A percentile compares a stretch with the other conserved stretches of the same genome.
phyloP scores from a whole-genome alignment of 1,140 invertebrate genomes.

The Musca vetustissima region DNA sequence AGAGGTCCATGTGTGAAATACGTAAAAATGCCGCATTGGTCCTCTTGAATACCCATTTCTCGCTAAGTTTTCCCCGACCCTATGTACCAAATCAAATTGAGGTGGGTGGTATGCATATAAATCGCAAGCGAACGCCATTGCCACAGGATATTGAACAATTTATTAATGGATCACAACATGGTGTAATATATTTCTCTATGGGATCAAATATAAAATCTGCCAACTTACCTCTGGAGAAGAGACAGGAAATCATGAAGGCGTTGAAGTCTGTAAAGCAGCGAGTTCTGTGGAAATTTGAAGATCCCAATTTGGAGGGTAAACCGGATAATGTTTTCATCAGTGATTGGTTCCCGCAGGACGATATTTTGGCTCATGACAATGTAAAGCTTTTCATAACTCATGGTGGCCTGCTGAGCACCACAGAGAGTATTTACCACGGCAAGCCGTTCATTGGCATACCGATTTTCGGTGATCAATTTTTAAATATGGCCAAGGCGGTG shows the following conservation, averaged over 20 bases:
- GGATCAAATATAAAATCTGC: constrained; percentile 62
- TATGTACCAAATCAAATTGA: constrained; percentile 55
- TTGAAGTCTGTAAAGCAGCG: constrained; percentile 62
- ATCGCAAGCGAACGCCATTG: constrained; percentile 53
- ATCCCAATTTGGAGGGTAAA: constrained; percentile 56
- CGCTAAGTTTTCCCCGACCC: constrained; percentile 57
- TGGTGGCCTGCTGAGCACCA: constrained; percentile 69
- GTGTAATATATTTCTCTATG: constrained; percentile 63
- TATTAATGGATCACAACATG: constrained; percentile 60
- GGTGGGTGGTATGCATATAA: constrained; percentile 60
- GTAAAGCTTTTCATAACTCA: constrained; percentile 70
- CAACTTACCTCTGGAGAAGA: constrained; percentile 58
- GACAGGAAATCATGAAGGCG: constrained; percentile 57
- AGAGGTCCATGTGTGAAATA: constrained; percentile 33
- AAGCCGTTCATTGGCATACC: constrained; percentile 73
- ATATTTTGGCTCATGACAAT: constrained; percentile 70
- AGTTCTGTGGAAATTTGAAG: constrained; percentile 71
- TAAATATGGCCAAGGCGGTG: constrained; percentile 59
- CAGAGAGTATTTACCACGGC: constrained; percentile 71
- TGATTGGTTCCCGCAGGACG: constrained; percentile 71
- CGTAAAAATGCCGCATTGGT: constrained; percentile 44
- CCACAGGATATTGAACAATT: constrained; percentile 52
- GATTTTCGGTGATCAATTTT: constrained; percentile 65
- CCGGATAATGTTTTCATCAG: constrained; percentile 63
- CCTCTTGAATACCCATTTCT: constrained; percentile 59